Evolutionary conservation across 2,888 invertebrate species (phyloP), one percentile per base, ranked within the genome.

Genomic region (Ommatoiulus sabulosus): DNA sequence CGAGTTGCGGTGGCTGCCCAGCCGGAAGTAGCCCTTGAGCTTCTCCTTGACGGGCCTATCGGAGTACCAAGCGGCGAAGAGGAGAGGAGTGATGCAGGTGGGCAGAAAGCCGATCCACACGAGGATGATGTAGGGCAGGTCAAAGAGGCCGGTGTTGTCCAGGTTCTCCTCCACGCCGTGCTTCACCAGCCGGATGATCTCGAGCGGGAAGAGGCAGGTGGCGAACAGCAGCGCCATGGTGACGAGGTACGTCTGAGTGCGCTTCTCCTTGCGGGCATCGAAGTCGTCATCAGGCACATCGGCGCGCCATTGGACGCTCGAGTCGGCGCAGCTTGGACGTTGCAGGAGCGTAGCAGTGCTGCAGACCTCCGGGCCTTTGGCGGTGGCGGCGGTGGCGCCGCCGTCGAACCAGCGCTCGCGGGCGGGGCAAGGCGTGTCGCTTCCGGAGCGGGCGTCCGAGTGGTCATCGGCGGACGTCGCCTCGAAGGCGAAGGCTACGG

Each of bases 71-170:
- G 94, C 93, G 10, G 94, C 94, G 91, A 95, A 96, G 87, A 95
- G 92, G 52, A 94, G 92, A 0, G 96, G 96, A 43, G 95, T 95
- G 43, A 94, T 94, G 89, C 95, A 94, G 0, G 95, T 95, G 8
- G 96, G 95, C 89, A 95, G 91, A 91, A 95, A 96, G 0, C 95
- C 95, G 88, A 96, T 92, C 95, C 95, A 96, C 7, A 95, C 95
- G 91, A 96, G 95, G 91, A 95, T 94, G 86, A 95, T 93, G 92
- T 94, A 96, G 1, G 95, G 95, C 87, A 96, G 94, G 91, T 96
- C 96, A 90, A 95, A 95, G 91, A 95, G 94, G 63, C 94, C 94
- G 86, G 94, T 94, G 92, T 95, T 96, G 90, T 95, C 95, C 91
- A 95, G 95, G 0, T 95, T 95, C 92, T 96, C 96, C 88, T 94